phyloP scores from a whole-genome alignment of 2,113 vertebrate species.

The Edolisoma coerulescens region DNA sequence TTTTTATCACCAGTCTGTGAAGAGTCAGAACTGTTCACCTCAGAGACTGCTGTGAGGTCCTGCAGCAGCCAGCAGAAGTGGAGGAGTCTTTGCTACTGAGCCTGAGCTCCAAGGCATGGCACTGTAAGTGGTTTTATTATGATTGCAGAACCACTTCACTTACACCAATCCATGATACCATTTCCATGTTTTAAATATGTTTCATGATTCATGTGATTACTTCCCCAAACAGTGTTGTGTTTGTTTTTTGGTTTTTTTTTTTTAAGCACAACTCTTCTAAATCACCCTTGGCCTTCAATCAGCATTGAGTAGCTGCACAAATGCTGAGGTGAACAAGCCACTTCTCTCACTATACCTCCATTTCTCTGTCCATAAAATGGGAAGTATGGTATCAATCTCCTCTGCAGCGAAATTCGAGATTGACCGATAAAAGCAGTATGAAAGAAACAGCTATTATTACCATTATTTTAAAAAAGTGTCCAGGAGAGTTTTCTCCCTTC shows the following conservation, averaged over 20 bases:
- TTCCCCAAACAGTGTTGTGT: background rate
- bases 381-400: background rate
- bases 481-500: background rate
- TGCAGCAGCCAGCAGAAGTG: background rate
- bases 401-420: background rate
- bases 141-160: background rate
- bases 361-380: background rate
- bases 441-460: background rate
- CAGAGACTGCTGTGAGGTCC: background rate
- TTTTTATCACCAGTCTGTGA: background rate
- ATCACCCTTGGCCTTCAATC: background rate
- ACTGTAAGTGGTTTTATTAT: background rate
- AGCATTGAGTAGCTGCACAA: background rate
- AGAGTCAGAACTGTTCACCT: background rate
- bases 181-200: background rate
- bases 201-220: background rate
- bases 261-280: background rate
- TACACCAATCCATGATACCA: background rate
- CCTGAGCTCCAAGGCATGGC: rapidly evolving
- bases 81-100: background rate
- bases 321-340: background rate
- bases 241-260: background rate
- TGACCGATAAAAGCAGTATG: background rate
- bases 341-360: background rate
- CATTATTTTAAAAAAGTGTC: background rate